These are phyloP conservation scores for Volucella inflata DNA, from an alignment of 2,888 invertebrate species.

Conservation along the genomic window DNA sequence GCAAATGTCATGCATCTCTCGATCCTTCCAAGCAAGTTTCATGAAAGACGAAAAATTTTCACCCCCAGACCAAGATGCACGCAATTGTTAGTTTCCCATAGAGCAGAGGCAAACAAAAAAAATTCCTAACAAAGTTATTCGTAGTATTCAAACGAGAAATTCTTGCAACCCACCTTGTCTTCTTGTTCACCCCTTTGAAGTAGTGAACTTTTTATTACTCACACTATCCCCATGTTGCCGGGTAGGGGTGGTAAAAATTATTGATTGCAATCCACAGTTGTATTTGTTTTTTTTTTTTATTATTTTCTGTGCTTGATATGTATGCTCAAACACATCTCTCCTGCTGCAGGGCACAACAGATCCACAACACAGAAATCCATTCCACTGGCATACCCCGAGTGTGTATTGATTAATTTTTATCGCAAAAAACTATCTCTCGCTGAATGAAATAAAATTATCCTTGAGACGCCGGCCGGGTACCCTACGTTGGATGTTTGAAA, in stretches of 20 bases:
- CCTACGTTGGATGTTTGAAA: constrained; percentile 46
- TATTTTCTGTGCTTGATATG: constrained; percentile 25
- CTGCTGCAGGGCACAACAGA: constrained; percentile 31
- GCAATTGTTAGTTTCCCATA: background rate
- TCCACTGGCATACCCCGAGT: background rate
- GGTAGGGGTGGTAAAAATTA: background rate
- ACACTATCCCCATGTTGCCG: background rate
- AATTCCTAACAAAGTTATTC: constrained; percentile 12
- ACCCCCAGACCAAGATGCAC: background rate
- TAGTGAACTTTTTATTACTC: background rate
- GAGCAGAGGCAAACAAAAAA: background rate
- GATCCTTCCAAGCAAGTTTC: too few relatives aligned
- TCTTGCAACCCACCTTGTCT: too few relatives aligned
- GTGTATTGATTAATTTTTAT: constrained; percentile 55
- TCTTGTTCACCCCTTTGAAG: background rate
- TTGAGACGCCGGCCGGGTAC: constrained; percentile 42
- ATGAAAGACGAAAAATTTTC: background rate
- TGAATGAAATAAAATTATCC: constrained; percentile 37
- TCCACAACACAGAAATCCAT: background rate
- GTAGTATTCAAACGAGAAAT: background rate
- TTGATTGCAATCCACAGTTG: constrained; percentile 30
- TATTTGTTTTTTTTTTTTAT: constrained; percentile 1
- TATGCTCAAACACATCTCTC: background rate
- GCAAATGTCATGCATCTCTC: too few relatives aligned
- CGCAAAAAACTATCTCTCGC: constrained; percentile 44